These are phyloP conservation scores for Mylabris sibirica DNA, from an alignment of 2,888 invertebrate genomes.

Conservation along the genomic window DNA sequence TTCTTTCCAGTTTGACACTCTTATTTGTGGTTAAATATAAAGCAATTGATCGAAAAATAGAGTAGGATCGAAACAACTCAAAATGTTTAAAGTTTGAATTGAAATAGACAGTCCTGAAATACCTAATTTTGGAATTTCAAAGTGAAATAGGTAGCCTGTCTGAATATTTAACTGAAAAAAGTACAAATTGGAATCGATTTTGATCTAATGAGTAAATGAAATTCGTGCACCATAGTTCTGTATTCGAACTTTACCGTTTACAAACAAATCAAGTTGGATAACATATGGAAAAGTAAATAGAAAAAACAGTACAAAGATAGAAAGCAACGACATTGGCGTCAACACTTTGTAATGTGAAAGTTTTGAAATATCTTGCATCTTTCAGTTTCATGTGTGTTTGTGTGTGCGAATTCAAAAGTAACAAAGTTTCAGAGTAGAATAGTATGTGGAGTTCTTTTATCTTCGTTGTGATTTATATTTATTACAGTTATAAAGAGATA, in stretches of 20 bases:
- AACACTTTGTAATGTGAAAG: constrained; percentile 2
- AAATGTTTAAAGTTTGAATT: background rate
- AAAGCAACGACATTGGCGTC: background rate
- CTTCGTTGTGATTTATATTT: constrained; percentile 30
- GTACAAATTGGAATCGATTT: background rate
- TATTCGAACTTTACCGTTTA: background rate
- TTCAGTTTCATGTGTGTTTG: background rate
- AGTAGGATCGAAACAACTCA: background rate
- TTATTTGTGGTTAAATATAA: background rate
- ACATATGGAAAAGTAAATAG: background rate
- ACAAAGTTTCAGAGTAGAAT: background rate
- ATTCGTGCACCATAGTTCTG: background rate
- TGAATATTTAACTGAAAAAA: background rate
- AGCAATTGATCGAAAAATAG: background rate
- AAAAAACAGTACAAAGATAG: background rate
- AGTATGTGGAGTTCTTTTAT: background rate
- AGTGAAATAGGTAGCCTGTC: no score
- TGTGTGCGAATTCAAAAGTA: background rate
- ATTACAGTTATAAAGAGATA: constrained; percentile 26
- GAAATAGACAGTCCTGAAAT: background rate
- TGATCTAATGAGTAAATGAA: background rate
- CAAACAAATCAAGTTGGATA: constrained; percentile 1
- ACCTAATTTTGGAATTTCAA: background rate
- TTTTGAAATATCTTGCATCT: background rate
- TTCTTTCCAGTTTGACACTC: background rate